Conservation (phyloP, 2,888 invertebrate species). For the Ochropleura plecta region DNA sequence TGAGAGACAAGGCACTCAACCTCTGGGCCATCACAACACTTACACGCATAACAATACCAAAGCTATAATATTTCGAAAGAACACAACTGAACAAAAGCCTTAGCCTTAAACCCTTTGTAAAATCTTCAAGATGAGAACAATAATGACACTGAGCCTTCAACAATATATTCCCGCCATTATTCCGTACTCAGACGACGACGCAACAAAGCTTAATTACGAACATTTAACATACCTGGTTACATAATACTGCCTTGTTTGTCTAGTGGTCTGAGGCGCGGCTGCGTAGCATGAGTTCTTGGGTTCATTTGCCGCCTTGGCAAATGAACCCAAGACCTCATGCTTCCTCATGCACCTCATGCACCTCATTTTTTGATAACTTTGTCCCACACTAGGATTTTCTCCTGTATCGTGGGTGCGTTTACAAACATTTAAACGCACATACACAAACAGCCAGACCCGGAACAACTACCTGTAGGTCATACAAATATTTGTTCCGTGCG, state of each 20-base stretch:
- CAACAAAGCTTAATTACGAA: conserved; percentile 57
- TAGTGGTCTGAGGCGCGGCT: not conserved
- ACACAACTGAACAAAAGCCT: conserved; percentile 20
- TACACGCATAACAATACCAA: conserved; percentile 3
- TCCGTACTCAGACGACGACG: conserved; percentile 53
- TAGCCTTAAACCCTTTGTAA: conserved; percentile 31
- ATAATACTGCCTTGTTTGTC: not conserved
- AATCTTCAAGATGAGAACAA: conserved; percentile 29
- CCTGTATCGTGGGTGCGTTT: too few species aligned
- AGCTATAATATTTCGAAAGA: conserved; percentile 28
- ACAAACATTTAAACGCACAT: too few species aligned
- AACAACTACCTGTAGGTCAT: too few species aligned
- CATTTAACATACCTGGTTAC: conserved; percentile 30
- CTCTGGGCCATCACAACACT: too few species aligned
- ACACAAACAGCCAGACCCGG: too few species aligned
- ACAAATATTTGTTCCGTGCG: too few species aligned
- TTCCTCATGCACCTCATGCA: too few species aligned
- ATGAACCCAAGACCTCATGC: too few species aligned
- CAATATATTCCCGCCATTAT: conserved; percentile 59
- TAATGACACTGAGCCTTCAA: conserved; percentile 32
- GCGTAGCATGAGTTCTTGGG: not conserved
- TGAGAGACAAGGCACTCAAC: too few species aligned
- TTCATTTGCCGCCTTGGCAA: not conserved
- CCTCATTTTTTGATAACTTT: too few species aligned
- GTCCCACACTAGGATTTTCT: too few species aligned